phyloP scores from a whole-genome alignment of 2,888 invertebrate species.

The Amphipoea oculea region DNA sequence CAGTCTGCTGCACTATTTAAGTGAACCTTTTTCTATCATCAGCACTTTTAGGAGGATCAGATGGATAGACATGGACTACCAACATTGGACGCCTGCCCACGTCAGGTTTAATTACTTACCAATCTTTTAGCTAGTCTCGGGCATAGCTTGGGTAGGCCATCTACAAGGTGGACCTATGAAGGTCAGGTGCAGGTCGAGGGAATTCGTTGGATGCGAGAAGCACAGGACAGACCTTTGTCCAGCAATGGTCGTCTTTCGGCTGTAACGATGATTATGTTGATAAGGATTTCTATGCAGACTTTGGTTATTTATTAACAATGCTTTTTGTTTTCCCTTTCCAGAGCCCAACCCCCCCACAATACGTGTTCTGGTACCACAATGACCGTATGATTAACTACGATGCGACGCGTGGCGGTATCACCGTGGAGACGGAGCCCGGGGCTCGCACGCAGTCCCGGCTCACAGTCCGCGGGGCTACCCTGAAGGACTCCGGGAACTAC shows the following conservation, averaged over 20 bases:
- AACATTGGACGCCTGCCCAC: not conserved
- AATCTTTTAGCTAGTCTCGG: not conserved
- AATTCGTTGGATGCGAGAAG: not conserved
- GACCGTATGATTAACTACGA: constrained; percentile 98
- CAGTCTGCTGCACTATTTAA: too few relatives aligned
- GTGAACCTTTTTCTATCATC: too few relatives aligned
- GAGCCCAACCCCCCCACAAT: constrained; percentile 98
- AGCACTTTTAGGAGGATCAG: too few relatives aligned
- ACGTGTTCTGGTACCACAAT: constrained; percentile 99
- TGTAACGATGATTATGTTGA: not conserved
- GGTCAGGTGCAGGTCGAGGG: not conserved
- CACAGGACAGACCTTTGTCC: not conserved
- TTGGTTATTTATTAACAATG: not conserved
- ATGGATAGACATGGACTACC: not conserved
- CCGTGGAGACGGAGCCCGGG: constrained; percentile 96
- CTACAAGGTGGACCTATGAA: not conserved
- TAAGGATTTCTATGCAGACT: not conserved
- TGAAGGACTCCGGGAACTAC: constrained; percentile 97
- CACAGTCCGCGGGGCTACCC: constrained; percentile 95
- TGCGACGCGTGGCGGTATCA: constrained; percentile 94
- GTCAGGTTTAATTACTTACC: not conserved
- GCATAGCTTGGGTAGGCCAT: not conserved
- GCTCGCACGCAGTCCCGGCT: constrained; percentile 96
- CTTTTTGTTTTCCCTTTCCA: constrained; percentile 81
- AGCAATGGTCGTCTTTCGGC: not conserved